Evolutionary conservation across 2,888 invertebrate genomes (phyloP), one percentile per base, ranked within the genome.

Genomic region (Andrena hattorfiana): DNA sequence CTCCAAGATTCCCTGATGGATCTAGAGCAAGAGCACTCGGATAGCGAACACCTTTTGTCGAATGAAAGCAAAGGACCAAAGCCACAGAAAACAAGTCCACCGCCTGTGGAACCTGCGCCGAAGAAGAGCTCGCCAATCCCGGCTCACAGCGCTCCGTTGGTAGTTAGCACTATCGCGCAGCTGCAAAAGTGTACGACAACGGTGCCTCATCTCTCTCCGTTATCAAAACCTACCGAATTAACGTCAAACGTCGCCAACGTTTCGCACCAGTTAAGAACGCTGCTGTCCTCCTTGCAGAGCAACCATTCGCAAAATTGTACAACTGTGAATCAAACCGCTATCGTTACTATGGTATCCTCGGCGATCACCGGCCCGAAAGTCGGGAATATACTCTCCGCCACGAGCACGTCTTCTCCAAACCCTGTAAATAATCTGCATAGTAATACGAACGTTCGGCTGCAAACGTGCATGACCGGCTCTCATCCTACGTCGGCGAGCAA

Each of bases 221-320:
- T 97, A 1, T 97, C 97, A 0, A 96, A 97, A 91, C 97, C 97
- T 0, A 95, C 96, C 1, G 97, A 97, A 91, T 93, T 97, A 66
- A 96, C 96, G 16, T 96, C 96, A 0, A 96, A 96, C 89, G 96
- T 97, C 94, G 96, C 96, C 0, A 97, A 96, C 90, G 96, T 96
- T 0, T 96, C 96, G 0, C 96, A 96, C 91, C 97, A 96, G 89
- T 91, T 96, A 63, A 94, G 96, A 49, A 96, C 96, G 5, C 95
- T 97, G 66, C 94, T 97, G 92, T 96, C 97, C 0, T 96, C 96
- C 0, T 91, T 96, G 42, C 96, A 96, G 79, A 94, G 96, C 0
- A 95, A 95, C 49, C 89, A 93, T 73, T 85, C 92, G 0, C 93
- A 93, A 56, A 90, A 89, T 54, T 92, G 89, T 26, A 95, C 96